phyloP scores from a whole-genome alignment of 1,140 invertebrate genomes.

The Triops longicaudatus region DNA sequence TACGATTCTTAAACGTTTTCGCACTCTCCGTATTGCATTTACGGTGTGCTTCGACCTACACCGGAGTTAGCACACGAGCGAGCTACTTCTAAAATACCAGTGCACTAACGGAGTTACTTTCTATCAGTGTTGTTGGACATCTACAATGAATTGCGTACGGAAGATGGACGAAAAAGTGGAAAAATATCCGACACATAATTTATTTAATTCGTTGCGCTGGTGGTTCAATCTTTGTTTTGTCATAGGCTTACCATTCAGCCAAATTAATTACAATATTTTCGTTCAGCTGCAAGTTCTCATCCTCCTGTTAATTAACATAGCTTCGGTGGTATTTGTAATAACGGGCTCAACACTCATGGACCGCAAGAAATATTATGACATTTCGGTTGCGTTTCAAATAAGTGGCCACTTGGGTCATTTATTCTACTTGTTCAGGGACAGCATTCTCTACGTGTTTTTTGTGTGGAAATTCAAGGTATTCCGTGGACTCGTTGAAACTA shows the following conservation, averaged over 20 bases:
- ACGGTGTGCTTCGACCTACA: too few species aligned
- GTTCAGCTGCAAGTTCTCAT: not conserved
- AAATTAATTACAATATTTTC: not conserved
- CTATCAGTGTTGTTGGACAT: too few species aligned
- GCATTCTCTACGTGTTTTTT: not conserved
- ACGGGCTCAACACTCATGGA: not conserved
- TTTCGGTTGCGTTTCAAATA: not conserved
- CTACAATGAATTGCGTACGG: too few species aligned
- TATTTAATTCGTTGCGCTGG: not conserved
- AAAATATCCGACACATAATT: too few species aligned
- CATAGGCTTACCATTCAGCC: not conserved
- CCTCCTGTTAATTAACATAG: not conserved
- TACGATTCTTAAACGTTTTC: too few species aligned
- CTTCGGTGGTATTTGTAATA: not conserved
- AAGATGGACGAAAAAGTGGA: too few species aligned
- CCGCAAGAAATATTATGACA: not conserved
- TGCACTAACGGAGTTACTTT: too few species aligned
- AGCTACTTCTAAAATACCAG: too few species aligned
- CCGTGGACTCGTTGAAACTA: not conserved
- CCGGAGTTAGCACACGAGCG: too few species aligned
- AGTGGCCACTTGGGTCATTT: not conserved
- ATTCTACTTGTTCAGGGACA: not conserved
- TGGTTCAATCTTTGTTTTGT: not conserved
- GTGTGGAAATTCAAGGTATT: not conserved
- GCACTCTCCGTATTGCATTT: too few species aligned